These are phyloP conservation scores for Melospiza georgiana DNA, from an alignment of 2,113 vertebrate genomes.

Conservation along the genomic window DNA sequence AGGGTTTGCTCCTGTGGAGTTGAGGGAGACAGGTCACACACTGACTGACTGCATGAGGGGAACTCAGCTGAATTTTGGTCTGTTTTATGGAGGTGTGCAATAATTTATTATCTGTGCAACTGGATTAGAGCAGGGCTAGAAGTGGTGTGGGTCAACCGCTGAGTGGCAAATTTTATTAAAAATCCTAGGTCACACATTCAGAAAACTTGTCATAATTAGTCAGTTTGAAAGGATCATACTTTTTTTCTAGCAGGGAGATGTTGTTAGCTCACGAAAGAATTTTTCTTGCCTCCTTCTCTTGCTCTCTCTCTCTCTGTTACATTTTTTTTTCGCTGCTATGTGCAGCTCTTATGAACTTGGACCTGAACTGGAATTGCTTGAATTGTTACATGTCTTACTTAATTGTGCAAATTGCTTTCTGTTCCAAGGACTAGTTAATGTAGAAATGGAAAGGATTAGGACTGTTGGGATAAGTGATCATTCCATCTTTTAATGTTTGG, in stretches of 20 bases:
- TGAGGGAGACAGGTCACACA: background rate
- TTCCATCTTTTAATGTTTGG: conserved; percentile 24
- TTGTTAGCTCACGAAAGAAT: background rate
- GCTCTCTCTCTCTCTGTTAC: background rate
- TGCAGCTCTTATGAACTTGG: background rate
- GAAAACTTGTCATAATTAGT: background rate
- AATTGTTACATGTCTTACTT: conserved; percentile 25
- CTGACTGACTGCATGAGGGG: background rate
- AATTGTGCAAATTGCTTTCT: conserved; percentile 49
- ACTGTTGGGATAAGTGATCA: background rate
- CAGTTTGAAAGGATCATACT: background rate
- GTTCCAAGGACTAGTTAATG: conserved; percentile 20
- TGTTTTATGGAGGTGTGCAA: conserved; percentile 53
- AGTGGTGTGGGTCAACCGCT: background rate
- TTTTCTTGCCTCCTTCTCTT: background rate
- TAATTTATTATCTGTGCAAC: conserved; percentile 1
- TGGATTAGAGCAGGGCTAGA: background rate
- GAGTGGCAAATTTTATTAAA: background rate
- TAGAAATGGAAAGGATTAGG: conserved; percentile 49
- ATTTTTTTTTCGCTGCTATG: background rate
- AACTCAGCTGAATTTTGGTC: conserved; percentile 55
- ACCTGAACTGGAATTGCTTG: conserved; percentile 26
- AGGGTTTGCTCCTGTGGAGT: background rate
- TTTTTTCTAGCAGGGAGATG: background rate
- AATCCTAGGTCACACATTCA: background rate